These are phyloP conservation scores for Spinibarbus caldwelli DNA, from an alignment of 2,797 vertebrate species.

Conservation along the genomic window DNA sequence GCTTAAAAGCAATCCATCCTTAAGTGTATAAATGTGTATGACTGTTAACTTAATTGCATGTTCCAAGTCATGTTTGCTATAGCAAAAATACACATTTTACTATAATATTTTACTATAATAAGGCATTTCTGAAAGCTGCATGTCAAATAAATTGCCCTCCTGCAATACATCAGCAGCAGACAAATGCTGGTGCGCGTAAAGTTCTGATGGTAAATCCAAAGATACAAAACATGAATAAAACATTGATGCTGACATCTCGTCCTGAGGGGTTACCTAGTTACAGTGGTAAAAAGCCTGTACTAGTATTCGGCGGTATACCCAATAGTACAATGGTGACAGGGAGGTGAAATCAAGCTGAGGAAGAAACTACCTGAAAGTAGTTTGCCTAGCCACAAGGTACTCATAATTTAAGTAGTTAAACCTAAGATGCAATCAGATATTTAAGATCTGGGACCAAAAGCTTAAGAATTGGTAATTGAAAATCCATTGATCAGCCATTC, in stretches of 20 bases:
- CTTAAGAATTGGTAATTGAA: background rate
- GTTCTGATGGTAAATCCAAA: slow-evolving; percentile 15
- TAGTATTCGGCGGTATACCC: background rate
- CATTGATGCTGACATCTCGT: slow-evolving; percentile 3
- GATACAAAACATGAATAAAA: slow-evolving; percentile 24
- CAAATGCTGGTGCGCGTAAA: background rate
- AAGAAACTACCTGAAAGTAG: background rate
- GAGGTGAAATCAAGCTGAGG: background rate
- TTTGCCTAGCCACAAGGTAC: background rate
- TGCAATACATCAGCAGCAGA: slow-evolving; percentile 1
- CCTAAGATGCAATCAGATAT: background rate
- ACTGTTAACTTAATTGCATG: background rate
- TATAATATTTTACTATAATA: background rate
- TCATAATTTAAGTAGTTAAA: background rate
- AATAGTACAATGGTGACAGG: background rate
- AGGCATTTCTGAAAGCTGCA: slow-evolving; percentile 15
- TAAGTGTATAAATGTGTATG: background rate
- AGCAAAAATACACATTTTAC: background rate
- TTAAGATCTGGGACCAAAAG: background rate
- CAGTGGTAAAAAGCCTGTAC: background rate
- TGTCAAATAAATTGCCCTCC: slow-evolving; percentile 11
- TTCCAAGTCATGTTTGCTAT: background rate
- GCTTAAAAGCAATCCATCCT: background rate
- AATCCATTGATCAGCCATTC: background rate
- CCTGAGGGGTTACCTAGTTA: slow-evolving; percentile 21